These are phyloP conservation scores for Bombylius major DNA, from an alignment of 2,888 invertebrate species.

Conservation along the genomic window DNA sequence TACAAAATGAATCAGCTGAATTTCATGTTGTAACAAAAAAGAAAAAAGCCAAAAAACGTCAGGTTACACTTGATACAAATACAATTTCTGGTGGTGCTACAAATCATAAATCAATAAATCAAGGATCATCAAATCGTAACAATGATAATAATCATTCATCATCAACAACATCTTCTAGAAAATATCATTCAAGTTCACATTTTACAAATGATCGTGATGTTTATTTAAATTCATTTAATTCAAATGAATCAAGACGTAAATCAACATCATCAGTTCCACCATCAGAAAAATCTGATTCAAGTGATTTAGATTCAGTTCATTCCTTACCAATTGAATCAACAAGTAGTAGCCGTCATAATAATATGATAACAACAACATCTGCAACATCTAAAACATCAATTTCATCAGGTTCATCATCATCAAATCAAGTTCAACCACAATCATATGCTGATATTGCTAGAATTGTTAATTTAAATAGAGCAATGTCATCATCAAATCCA, in stretches of 20 bases:
- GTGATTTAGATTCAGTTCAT: constrained; percentile 70
- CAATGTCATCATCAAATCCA: constrained; percentile 7
- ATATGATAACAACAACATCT: constrained; percentile 1
- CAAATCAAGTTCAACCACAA: constrained; percentile 30
- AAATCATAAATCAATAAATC: constrained; percentile 6
- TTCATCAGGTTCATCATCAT: constrained; percentile 5
- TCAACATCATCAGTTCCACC: constrained; percentile 70
- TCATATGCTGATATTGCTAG: constrained; percentile 78
- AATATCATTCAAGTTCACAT: constrained; percentile 15
- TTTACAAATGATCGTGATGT: constrained; percentile 20
- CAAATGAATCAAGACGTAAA: constrained; percentile 42
- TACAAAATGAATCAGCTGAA: constrained; percentile 47
- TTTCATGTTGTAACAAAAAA: constrained; percentile 76
- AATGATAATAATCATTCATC: neutral
- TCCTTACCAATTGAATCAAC: constrained; percentile 55
- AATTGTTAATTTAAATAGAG: constrained; percentile 32
- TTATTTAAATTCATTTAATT: constrained; percentile 20
- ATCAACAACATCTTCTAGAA: constrained; percentile 3
- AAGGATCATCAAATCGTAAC: neutral
- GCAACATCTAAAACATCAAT: constrained; percentile 13
- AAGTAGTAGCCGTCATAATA: constrained; percentile 6
- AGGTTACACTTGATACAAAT: constrained; percentile 15
- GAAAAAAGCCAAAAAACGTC: constrained; percentile 62
- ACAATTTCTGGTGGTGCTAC: neutral
- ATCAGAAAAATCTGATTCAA: constrained; percentile 73